Evolutionary conservation across 2,888 invertebrate species (phyloP), one percentile per base, ranked within the genome.

Genomic region (Drosophila prolongata): DNA sequence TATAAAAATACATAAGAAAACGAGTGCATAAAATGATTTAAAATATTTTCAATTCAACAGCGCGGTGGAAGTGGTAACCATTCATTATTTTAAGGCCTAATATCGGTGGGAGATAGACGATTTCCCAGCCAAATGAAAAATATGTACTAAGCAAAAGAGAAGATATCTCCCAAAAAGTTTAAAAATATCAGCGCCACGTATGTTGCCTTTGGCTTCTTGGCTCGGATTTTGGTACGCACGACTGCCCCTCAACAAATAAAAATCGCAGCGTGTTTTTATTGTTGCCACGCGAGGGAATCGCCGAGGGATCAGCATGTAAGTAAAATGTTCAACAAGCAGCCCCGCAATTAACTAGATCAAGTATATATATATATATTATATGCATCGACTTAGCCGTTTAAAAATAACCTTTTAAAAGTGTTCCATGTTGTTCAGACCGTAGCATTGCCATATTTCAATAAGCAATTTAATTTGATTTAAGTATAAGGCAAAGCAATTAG

Each of bases 111-210:
- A 19, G 37, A 14, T 35, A 37, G 19, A 43, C n/a, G 35, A 16
- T 14, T 42, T 30, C 34, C 35, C 27, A 43, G 19, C 13, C 49
- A 42, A 60, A 42, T 50, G 35, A 55, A 37, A 44, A 38, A 53
- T 53, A 68, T 68, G 53, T 52, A 43, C 56, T 52, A 35, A 16
- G 14, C 3, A 13, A 60, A 55, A 34, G 61, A 68, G 47, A 55
- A 66, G 67, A 55, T 44, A 68, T 38, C 66, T 68, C 72, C 66
- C 70, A 57, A 70, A 62, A 67, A 68, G 58, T 68, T 87, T 87
- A 87, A 82, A 86, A 87, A 86, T 86, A 86, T 77, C 74, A 76
- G 56, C 70, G 85, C 78, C 79, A 85, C 85, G 87, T 82, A 85
- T 79, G 79, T 82, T 84, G 75, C 59, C 71, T 56, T 69, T 64